Base-by-base conservation (phyloP, 2,888 invertebrate species). In the Epinotia bilunana region DNA sequence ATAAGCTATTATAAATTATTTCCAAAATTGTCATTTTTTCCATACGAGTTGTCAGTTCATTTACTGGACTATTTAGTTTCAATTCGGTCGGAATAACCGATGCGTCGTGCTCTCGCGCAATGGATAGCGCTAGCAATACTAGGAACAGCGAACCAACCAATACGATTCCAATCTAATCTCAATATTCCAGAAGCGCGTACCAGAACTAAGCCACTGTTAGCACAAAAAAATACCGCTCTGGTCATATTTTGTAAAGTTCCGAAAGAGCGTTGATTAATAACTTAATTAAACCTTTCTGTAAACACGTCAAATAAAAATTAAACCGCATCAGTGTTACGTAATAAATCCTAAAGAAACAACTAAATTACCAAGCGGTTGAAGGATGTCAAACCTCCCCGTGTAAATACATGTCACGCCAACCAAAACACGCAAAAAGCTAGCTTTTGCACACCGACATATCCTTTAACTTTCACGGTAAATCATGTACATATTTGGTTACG, bases 351-450 rank as follows among this genome's bases (percentile, higher is more conserved):
- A 13, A 18, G 28, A 67, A 67, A n/a, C n/a, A 5, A 43, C 43
- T 49, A 65, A 49, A 18, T 46, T n/a, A 49, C 49, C 11, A 11
- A 9, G 39, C 39, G 9, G 39, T 39, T 67, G 28, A 57, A 39
- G 39, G 39, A 13, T 57, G 55, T 39, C 39, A 53, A 28, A n/a
- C 23, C 23, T 23, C 53, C 28, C 7, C n/a, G 55, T n/a, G 53
- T 28, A 53, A 65, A 53, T n/a, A 33, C n/a, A 28, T n/a, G 55
- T 33, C 55, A 16, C 49, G 33, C 18, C 23, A 5, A 12, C 28
- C 1, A 65, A 28, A 53, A 67, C 55, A 67, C 67, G 67, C 67
- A 33, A 39, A 20, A 33, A 67, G 39, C 67, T 67, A 57, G 67
- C 39, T 67, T 33, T 57, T 33, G 18, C 39, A 57, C 12, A 43